phyloP scores from a whole-genome alignment of 2,797 vertebrate genomes.

The Onychomys arenicola region DNA sequence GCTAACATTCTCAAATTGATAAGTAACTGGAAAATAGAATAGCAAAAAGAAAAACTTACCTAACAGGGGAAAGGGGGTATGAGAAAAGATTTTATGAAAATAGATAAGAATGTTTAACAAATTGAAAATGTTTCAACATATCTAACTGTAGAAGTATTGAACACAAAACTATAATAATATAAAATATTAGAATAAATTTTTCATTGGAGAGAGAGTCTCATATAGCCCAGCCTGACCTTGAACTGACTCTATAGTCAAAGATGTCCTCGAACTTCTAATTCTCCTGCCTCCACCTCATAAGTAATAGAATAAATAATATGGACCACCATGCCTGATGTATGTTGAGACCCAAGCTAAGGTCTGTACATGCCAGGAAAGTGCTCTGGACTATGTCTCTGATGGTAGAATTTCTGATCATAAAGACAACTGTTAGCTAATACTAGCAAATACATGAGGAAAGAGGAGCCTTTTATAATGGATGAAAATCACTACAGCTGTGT shows the following conservation, averaged over 20 bases:
- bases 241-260: not conserved
- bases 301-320: not conserved
- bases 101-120: not conserved
- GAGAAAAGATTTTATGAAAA: not conserved
- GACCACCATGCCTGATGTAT: not conserved
- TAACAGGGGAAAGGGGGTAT: not conserved
- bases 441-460: not conserved
- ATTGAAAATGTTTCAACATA: not conserved
- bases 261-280: not conserved
- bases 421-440: not conserved
- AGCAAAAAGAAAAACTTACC: not conserved
- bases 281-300: not conserved
- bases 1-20: not conserved
- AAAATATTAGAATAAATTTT: not conserved
- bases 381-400: not conserved
- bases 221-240: no score
- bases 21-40: not conserved
- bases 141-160: not conserved
- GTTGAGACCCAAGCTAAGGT: not conserved
- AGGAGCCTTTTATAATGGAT: not conserved
- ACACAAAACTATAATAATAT: not conserved
- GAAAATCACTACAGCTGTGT: no score
- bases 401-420: not conserved
- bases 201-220: not conserved
- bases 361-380: not conserved